Percentiles rank a stretch among this genome's conserved stretches.
Evolutionary conservation across 2,113 vertebrate species (phyloP).

Genomic region (Hippocampus mohnikei): DNA sequence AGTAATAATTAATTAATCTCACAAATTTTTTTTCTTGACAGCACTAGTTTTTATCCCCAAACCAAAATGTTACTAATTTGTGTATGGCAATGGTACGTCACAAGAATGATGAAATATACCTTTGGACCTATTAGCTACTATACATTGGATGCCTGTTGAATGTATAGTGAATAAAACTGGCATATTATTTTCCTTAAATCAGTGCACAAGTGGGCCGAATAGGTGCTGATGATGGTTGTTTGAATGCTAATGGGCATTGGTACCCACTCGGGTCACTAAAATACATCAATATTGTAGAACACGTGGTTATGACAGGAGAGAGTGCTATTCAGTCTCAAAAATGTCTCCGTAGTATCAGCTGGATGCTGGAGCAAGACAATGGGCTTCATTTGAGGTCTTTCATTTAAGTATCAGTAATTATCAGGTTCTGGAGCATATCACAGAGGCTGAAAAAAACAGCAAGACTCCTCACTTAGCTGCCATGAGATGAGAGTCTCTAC

Average conservation of each 20-base stretch:
- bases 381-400: slow-evolving; percentile 40
- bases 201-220: not conserved
- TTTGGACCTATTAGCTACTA: too few relatives aligned
- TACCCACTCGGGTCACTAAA: slow-evolving; percentile 1
- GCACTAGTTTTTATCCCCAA: too few relatives aligned
- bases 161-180: not conserved
- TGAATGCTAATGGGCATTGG: not conserved
- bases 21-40: too few relatives aligned
- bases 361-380: slow-evolving; percentile 39
- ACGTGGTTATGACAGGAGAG: slow-evolving; percentile 11
- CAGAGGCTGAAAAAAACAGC: slow-evolving; percentile 27
- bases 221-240: not conserved
- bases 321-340: slow-evolving; percentile 48
- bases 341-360: slow-evolving; percentile 43
- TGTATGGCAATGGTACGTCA: too few relatives aligned
- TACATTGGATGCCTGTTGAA: not conserved
- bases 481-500: slow-evolving; percentile 23
- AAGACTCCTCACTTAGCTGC: slow-evolving; percentile 24
- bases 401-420: slow-evolving; percentile 50
- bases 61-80: too few relatives aligned
- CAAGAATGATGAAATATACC: too few relatives aligned
- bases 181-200: not conserved
- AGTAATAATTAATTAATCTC: too few relatives aligned
- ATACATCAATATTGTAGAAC: slow-evolving; percentile 24
- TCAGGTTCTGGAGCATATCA: slow-evolving; percentile 30